Percentiles rank a stretch among this genome's conserved stretches.
These are phyloP conservation scores for Melitaea athalia DNA, from an alignment of 2,888 invertebrate species.

Conservation along the genomic window DNA sequence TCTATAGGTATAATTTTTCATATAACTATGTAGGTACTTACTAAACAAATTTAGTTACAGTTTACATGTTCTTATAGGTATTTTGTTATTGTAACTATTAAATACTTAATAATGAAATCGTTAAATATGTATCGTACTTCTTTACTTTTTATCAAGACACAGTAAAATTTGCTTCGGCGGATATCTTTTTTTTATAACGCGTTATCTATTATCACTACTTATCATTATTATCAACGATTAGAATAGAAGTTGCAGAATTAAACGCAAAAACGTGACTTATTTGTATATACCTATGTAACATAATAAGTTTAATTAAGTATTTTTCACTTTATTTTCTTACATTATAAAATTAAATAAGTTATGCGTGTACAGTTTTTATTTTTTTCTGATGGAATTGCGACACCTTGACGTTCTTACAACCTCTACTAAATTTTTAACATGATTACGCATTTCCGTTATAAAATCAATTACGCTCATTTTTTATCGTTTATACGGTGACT, in stretches of 20 bases:
- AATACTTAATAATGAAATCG: background rate
- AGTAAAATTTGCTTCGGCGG: slow-evolving; percentile 21
- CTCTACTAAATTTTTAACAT: background rate
- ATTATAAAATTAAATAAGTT: background rate
- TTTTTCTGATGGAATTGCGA: too few species aligned
- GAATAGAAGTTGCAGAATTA: slow-evolving; percentile 22
- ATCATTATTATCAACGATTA: slow-evolving; percentile 26
- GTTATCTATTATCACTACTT: slow-evolving; percentile 34
- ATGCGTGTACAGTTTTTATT: too few species aligned
- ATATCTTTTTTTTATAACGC: slow-evolving; percentile 28
- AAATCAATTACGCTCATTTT: background rate
- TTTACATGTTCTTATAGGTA: too few species aligned
- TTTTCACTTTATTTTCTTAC: background rate
- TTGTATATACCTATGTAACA: background rate
- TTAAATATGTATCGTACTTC: background rate
- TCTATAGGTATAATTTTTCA: too few species aligned
- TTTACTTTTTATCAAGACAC: background rate
- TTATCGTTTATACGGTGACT: background rate
- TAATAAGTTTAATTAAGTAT: background rate
- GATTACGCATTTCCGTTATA: background rate
- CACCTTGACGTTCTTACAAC: too few species aligned
- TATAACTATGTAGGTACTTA: too few species aligned
- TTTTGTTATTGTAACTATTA: too few species aligned
- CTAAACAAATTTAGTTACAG: too few species aligned
- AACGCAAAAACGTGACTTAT: slow-evolving; percentile 17